These are phyloP conservation scores for Stratiomys singularior DNA, from an alignment of 2,888 invertebrate genomes.

Conservation along the genomic window DNA sequence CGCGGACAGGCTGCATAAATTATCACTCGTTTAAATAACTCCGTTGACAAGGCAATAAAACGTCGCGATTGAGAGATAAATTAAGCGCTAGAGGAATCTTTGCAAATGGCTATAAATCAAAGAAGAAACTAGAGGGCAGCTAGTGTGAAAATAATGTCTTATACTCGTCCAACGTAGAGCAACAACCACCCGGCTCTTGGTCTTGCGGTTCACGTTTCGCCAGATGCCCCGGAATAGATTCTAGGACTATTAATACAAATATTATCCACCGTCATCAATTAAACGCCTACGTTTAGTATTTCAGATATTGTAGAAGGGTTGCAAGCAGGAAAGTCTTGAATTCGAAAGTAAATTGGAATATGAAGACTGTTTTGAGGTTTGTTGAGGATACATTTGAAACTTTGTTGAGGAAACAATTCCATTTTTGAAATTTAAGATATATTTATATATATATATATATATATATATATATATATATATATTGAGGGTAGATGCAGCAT, in stretches of 20 bases:
- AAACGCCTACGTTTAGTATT: slow-evolving; percentile 11
- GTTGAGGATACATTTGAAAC: too few species aligned
- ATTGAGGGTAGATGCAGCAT: too few species aligned
- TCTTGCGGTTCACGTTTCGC: background rate
- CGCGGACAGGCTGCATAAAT: slow-evolving; percentile 31
- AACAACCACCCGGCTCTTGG: background rate
- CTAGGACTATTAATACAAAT: slow-evolving; percentile 24
- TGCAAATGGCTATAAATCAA: slow-evolving; percentile 32
- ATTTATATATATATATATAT: too few species aligned
- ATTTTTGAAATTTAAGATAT: too few species aligned
- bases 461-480: too few species aligned
- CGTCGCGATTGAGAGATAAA: slow-evolving; percentile 39
- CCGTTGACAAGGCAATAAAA: slow-evolving; percentile 42
- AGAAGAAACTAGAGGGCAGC: slow-evolving; percentile 32
- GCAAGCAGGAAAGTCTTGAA: background rate
- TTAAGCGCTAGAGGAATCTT: slow-evolving; percentile 31
- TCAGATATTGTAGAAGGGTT: background rate
- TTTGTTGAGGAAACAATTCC: too few species aligned
- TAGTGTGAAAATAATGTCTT: slow-evolving; percentile 40
- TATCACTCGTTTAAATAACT: slow-evolving; percentile 43
- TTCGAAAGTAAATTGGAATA: too few species aligned
- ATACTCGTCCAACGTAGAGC: slow-evolving; percentile 29
- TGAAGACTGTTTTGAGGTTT: too few species aligned
- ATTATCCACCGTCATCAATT: slow-evolving; percentile 39
- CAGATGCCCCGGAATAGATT: background rate